phyloP scores from a whole-genome alignment of 2,797 vertebrate species.

The Siniperca obscura region DNA sequence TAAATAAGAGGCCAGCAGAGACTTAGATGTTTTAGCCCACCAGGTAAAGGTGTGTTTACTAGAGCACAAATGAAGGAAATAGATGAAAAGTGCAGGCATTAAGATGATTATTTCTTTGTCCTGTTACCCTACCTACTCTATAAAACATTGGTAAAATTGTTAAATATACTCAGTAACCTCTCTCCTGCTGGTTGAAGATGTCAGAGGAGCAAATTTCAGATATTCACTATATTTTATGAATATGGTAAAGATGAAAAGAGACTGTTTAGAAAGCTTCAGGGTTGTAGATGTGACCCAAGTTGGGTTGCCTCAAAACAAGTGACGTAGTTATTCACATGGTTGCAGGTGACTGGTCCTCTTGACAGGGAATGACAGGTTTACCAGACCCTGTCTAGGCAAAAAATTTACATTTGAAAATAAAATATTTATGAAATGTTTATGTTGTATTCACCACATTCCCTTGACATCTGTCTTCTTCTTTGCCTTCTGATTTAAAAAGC shows the following conservation, averaged over 20 bases:
- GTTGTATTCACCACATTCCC: constrained; percentile 32
- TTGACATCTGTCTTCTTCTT: constrained; percentile 30
- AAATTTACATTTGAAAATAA: constrained; percentile 5
- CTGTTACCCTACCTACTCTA: constrained; percentile 22
- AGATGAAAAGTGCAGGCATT: background rate
- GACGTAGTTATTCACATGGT: constrained; percentile 6
- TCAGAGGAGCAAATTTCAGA: constrained; percentile 40
- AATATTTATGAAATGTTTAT: constrained; percentile 22
- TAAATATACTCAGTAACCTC: constrained; percentile 35
- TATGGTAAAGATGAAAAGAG: constrained; percentile 19
- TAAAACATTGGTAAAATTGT: constrained; percentile 30
- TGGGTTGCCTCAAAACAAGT: constrained; percentile 23
- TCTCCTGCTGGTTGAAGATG: constrained; percentile 26
- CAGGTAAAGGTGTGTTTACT: constrained; percentile 45
- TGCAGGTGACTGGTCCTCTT: constrained; percentile 11
- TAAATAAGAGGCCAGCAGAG: constrained; percentile 21
- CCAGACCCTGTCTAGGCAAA: constrained; percentile 20
- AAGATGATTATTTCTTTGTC: constrained; percentile 21
- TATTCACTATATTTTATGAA: constrained; percentile 52
- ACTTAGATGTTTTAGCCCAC: constrained; percentile 24
- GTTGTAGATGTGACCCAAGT: constrained; percentile 39
- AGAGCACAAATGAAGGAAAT: constrained; percentile 67
- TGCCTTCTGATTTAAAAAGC: constrained; percentile 33
- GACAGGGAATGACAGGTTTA: constrained; percentile 23
- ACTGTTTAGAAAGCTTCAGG: constrained; percentile 36